Base-by-base conservation (phyloP, 1,140 invertebrate species). In the Oedothorax gibbosus region DNA sequence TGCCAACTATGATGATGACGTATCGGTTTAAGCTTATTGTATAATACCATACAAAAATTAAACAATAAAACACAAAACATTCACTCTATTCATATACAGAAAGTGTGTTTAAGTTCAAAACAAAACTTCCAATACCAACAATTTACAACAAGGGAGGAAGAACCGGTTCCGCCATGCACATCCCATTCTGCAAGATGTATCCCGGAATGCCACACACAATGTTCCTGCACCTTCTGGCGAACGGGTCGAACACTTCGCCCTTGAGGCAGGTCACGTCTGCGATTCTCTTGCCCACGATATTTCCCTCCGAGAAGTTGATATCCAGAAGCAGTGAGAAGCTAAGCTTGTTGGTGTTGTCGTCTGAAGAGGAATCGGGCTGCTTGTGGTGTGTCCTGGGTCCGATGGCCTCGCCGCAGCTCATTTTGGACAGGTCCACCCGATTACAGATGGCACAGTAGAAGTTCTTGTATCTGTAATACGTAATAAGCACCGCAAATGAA, bases 401-500 rank as follows among this genome's bases (percentile, higher is more conserved):
- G 2, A 76, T 68, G 77, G 20, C 83, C 77, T 87, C 81, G 11
- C 87, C 77, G 86, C 91, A 91, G 73, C 84, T 85, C 15, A 91
- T 73, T 68, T 89, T 68, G 69, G 91, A 90, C 51, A 91, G 86
- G 0, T 86, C 85, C 0, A 90, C 90, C 20, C 89, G 87, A 85
- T 93, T 92, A 87, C 93, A 93, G 14, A 91, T 86, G 15, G 92
- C 92, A 86, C 93, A 93, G 87, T 93, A 92, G 2, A 90, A 88
- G 86, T 93, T 93, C 86, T 91, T 89, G 87, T 91, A 93, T 53
- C 57, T 35, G 35, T 35, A 35, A 35, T 35, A 35, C 5, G 35
- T 35, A 35, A 35, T 35, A 35, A 35, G 35, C 5, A 2, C 35
- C 35, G 5, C 35, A 35, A 35, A 2, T 35, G 35, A 35, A 35